A percentile compares a stretch with the other conserved stretches of the same genome.
Evolutionary conservation across 2,888 invertebrate species (phyloP).

Genomic region (Eupithecia subfuscata): DNA sequence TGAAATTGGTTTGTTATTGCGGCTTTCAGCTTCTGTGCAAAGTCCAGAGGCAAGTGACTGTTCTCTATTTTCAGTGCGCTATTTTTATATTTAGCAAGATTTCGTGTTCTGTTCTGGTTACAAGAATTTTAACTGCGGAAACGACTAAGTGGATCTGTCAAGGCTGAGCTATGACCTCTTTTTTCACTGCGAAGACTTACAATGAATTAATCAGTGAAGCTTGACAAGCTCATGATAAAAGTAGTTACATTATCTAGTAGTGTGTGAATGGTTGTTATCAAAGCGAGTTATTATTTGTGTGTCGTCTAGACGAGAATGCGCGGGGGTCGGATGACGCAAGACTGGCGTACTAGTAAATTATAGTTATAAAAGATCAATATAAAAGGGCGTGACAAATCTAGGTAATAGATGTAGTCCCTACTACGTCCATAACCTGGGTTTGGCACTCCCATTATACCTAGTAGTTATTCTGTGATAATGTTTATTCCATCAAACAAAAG

Average conservation of each 20-base stretch:
- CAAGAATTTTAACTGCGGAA: constrained; percentile 44
- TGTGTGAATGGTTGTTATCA: constrained; percentile 20
- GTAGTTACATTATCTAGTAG: constrained; percentile 21
- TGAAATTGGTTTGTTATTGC: constrained; percentile 58
- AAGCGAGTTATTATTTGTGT: constrained; percentile 32
- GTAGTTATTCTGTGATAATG: not conserved
- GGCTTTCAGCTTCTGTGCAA: constrained; percentile 49
- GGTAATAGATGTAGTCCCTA: not conserved
- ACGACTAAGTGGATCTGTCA: constrained; percentile 42
- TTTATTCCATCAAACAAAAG: constrained; percentile 50
- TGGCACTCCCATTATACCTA: too few relatives aligned
- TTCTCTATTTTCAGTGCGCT: constrained; percentile 50
- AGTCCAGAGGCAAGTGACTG: constrained; percentile 56
- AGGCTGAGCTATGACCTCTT: constrained; percentile 49
- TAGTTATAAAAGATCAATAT: not conserved
- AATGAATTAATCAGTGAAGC: constrained; percentile 57
- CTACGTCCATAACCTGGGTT: too few relatives aligned
- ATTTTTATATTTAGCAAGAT: constrained; percentile 49
- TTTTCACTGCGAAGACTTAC: constrained; percentile 51
- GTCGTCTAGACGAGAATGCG: constrained; percentile 41
- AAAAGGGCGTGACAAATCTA: not conserved
- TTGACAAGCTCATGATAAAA: constrained; percentile 49
- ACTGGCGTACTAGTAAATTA: not conserved
- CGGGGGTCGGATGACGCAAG: constrained; percentile 49
- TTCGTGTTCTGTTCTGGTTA: constrained; percentile 40